These are phyloP conservation scores for Hexactinellida sp. DNA, from an alignment of 37 sponge, comb jelly and placozoan genomes.

Conservation along the genomic window DNA sequence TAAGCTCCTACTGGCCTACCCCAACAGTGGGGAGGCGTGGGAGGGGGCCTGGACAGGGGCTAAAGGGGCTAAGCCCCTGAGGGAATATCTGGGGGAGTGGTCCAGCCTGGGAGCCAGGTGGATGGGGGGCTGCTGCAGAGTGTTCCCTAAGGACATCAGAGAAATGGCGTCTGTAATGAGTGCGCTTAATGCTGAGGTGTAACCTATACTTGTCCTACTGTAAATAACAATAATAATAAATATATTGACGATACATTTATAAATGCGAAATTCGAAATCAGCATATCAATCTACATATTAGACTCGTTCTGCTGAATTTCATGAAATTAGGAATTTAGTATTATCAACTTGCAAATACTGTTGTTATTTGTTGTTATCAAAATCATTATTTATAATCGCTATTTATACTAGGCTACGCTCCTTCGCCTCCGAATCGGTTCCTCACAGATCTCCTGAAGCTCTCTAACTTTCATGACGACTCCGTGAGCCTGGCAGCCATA, in stretches of 20 bases:
- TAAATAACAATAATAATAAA: not conserved
- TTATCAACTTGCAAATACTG: too few relatives aligned
- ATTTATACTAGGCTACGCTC: not conserved
- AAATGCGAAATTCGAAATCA: too few relatives aligned
- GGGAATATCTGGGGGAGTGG: constrained; percentile 16
- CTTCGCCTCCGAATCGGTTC: not conserved
- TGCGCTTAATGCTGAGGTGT: not conserved
- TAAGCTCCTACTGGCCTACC: constrained; percentile 49
- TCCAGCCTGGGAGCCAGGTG: constrained; percentile 20
- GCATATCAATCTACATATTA: too few relatives aligned
- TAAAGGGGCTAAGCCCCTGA: not conserved
- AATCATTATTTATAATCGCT: not conserved
- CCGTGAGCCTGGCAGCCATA: not conserved
- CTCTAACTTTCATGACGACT: not conserved
- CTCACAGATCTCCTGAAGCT: not conserved
- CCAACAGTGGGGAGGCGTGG: constrained; percentile 61
- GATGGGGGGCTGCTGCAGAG: constrained; percentile 34
- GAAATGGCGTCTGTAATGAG: constrained; percentile 1
- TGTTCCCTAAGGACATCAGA: constrained; percentile 24
- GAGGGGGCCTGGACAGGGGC: constrained; percentile 12
- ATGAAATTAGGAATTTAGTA: too few relatives aligned
- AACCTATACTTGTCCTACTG: not conserved
- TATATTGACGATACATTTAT: not conserved
- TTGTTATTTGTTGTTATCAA: too few relatives aligned
- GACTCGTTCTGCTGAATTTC: too few relatives aligned